Evolutionary conservation across 2,797 vertebrate genomes (phyloP).

Genomic region (Aphelocoma californica): DNA sequence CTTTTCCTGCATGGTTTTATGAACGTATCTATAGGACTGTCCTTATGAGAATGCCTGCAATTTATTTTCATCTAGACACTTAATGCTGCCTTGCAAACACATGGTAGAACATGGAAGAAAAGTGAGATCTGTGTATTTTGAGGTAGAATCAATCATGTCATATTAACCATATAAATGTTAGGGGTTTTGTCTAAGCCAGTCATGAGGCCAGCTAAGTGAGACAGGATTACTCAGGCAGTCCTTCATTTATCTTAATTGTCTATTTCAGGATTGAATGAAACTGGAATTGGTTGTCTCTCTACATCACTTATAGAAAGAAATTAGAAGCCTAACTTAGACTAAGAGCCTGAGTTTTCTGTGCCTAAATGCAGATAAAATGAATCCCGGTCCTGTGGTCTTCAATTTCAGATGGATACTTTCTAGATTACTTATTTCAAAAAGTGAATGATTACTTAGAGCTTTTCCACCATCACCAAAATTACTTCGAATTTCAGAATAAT

Average conservation of each 20-base stretch:
- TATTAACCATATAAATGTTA: conserved; percentile 15
- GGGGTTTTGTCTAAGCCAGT: background rate
- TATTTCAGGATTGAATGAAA: background rate
- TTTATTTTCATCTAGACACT: conserved; percentile 28
- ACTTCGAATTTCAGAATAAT: background rate
- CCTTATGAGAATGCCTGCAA: background rate
- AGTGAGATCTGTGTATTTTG: conserved; percentile 22
- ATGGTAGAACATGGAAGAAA: conserved; percentile 16
- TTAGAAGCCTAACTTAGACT: background rate
- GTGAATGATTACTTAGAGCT: background rate
- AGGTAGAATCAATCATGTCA: conserved; percentile 19
- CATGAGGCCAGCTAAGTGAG: background rate
- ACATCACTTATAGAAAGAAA: background rate
- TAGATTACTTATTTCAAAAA: background rate
- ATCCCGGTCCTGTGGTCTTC: background rate
- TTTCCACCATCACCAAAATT: background rate
- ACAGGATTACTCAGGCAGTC: background rate
- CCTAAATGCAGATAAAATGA: background rate
- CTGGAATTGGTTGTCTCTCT: background rate
- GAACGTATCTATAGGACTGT: background rate
- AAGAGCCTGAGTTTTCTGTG: background rate
- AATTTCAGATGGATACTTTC: background rate
- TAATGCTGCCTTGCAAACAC: background rate
- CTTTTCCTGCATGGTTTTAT: background rate
- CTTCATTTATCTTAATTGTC: background rate